These are phyloP conservation scores for Onychostoma macrolepis DNA, from an alignment of 2,113 vertebrate genomes.

Conservation along the genomic window DNA sequence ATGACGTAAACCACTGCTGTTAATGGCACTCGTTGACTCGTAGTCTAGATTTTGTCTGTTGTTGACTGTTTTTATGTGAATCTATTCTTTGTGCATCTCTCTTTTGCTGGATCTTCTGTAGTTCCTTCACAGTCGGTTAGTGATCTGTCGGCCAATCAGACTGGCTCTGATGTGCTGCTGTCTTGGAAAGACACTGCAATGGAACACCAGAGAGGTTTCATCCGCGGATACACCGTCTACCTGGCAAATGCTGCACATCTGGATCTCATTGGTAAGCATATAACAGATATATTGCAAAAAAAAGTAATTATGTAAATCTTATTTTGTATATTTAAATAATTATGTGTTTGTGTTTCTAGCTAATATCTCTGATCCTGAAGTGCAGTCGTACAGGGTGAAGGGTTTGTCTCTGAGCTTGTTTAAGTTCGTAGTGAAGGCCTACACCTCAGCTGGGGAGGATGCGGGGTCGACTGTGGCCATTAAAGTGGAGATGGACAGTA, in stretches of 20 bases:
- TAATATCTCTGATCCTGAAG: constrained; percentile 62
- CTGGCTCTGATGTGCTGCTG: constrained; percentile 62
- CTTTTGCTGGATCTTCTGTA: constrained; percentile 43
- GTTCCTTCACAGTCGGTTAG: constrained; percentile 65
- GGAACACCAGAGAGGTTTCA: constrained; percentile 66
- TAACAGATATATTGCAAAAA: too few species aligned
- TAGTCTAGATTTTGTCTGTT: not conserved
- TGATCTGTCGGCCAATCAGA: constrained; percentile 60
- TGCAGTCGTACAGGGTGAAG: constrained; percentile 65
- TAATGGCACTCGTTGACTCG: not conserved
- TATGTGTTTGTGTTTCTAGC: constrained; percentile 57
- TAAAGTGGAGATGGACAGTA: constrained; percentile 66
- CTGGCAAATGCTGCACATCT: constrained; percentile 62
- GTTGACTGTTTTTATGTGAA: not conserved
- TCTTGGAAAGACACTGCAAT: constrained; percentile 68
- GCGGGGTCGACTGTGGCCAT: constrained; percentile 65
- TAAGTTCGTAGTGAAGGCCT: constrained; percentile 78
- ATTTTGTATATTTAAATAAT: not conserved
- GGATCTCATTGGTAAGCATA: constrained; percentile 65
- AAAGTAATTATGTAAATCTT: not conserved
- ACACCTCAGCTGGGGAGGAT: constrained; percentile 73
- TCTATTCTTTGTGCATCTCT: not conserved
- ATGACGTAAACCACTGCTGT: not conserved
- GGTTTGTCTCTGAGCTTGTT: constrained; percentile 61
- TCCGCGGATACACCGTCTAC: constrained; percentile 75